Base-by-base conservation (phyloP, 2,888 invertebrate species). In the Autographa pulchrina region DNA sequence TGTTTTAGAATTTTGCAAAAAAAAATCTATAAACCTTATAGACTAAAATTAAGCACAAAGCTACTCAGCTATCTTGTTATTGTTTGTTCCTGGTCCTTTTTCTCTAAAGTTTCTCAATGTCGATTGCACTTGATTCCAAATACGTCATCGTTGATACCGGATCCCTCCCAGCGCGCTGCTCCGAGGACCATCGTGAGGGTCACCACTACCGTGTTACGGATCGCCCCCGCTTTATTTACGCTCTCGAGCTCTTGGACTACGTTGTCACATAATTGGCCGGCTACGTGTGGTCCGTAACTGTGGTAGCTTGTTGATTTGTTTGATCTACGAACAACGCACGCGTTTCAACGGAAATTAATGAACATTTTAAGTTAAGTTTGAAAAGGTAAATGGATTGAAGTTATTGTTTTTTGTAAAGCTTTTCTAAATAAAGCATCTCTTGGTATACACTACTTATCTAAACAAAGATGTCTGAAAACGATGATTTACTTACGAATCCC, bases 261-360 rank as follows among this genome's bases (percentile, higher is more conserved):
- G 90, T 91, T 91, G 92, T 93, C 93, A 93, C 92, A 91, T 91
- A 91, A 92, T 93, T 92, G 89, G 90, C 72, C 20, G 60, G 64
- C 63, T 65, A 86, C 83, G 91, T 91, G 91, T 90, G 91, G 90
- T 89, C 91, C 85, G 88, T 86, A 87, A 88, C 83, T 78, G 81
- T 83, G 84, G 89, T 83, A 88, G 87, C 84, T 67, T 74, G 80
- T 81, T 81, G 80, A 82, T 75, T 82, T 84, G 80, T 80, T 78
- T 80, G 81, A 74, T 74, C 32, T 71, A 71, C 14, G 66, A 60
- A 62, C 66, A 72, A 63, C 68, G 65, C 61, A 75, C 63, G 71
- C 69, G 73, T 70, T 76, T 74, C 67, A 81, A 72, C 82, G 58
- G 64, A 81, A 75, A 80, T 80, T 74, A 83, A 77, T 78, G 81